Evolutionary conservation across 2,888 invertebrate species (phyloP).

Genomic region (Apeira syringaria): DNA sequence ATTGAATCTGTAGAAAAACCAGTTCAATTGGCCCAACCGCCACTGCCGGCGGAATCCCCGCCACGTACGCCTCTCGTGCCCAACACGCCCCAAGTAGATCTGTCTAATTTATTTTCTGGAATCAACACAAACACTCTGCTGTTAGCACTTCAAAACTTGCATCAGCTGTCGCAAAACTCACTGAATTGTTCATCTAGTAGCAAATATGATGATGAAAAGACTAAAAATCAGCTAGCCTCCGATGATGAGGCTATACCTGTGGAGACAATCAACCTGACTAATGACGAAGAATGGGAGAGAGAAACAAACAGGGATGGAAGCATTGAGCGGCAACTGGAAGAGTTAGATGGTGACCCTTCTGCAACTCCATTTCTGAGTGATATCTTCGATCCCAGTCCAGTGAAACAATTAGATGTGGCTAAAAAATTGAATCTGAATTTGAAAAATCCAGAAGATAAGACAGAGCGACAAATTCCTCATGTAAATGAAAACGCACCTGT

Average conservation of each 20-base stretch:
- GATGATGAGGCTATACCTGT: constrained; percentile 33
- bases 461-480: constrained; percentile 38
- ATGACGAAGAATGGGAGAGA: constrained; percentile 75
- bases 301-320: constrained; percentile 67
- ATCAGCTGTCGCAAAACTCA: constrained; percentile 55
- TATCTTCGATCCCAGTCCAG: constrained; percentile 76
- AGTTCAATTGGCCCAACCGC: constrained; percentile 12
- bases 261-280: constrained; percentile 72
- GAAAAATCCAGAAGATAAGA: constrained; percentile 44
- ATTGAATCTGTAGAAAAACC: constrained; percentile 15
- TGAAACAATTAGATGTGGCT: constrained; percentile 47
- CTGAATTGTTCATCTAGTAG: constrained; percentile 28
- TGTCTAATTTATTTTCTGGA: constrained; percentile 60
- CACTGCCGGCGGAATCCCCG: constrained; percentile 1
- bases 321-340: constrained; percentile 65
- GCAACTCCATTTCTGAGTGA: constrained; percentile 77
- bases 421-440: constrained; percentile 62
- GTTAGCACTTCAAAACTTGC: constrained; percentile 72
- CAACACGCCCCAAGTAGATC: constrained; percentile 45
- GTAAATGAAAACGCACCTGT: constrained; percentile 63
- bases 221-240: constrained; percentile 25
- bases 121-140: constrained; percentile 71
- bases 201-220: constrained; percentile 27
- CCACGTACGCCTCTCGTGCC: constrained; percentile 7
- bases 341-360: constrained; percentile 62